A percentile compares a stretch with the other conserved stretches of the same genome.
Conservation (phyloP, 2,888 invertebrate species). For the Junonia oenone region DNA sequence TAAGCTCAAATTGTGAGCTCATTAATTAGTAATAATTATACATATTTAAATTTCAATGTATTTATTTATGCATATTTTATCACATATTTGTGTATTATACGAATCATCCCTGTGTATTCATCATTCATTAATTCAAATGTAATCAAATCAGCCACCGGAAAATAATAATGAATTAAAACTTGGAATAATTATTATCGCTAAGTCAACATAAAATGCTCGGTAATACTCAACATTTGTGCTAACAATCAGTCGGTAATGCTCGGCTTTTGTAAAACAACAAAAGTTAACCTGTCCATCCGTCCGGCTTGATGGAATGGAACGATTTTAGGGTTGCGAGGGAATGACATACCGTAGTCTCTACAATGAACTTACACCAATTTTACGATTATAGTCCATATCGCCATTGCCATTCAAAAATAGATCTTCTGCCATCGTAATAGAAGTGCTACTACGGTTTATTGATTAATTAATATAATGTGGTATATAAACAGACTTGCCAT, state of each 20-base stretch:
- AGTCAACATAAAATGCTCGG: constrained; percentile 62
- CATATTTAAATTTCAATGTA: no score
- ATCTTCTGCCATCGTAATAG: constrained; percentile 12
- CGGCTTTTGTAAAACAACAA: constrained; percentile 72
- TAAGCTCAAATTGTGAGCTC: no score
- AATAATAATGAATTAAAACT: constrained; percentile 47
- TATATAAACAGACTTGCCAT: constrained; percentile 55
- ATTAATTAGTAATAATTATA: no score
- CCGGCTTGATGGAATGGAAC: constrained; percentile 65
- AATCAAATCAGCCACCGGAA: constrained; percentile 34
- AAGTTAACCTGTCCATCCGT: constrained; percentile 76
- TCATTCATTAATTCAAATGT: background rate
- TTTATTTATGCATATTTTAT: background rate
- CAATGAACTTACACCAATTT: constrained; percentile 48
- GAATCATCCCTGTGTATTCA: background rate
- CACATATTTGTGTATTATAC: background rate
- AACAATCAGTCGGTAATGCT: constrained; percentile 74
- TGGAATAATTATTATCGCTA: constrained; percentile 49
- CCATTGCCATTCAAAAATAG: constrained; percentile 16
- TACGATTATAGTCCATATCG: constrained; percentile 7
- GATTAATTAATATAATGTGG: constrained; percentile 27
- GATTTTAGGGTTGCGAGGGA: constrained; percentile 77
- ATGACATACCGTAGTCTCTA: constrained; percentile 70
- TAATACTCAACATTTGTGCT: constrained; percentile 76
- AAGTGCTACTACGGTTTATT: background rate